A percentile compares a stretch with the other conserved stretches of the same genome.
Conservation (phyloP, 2,797 vertebrate genomes). For the Melanotaenia pygmaea region DNA sequence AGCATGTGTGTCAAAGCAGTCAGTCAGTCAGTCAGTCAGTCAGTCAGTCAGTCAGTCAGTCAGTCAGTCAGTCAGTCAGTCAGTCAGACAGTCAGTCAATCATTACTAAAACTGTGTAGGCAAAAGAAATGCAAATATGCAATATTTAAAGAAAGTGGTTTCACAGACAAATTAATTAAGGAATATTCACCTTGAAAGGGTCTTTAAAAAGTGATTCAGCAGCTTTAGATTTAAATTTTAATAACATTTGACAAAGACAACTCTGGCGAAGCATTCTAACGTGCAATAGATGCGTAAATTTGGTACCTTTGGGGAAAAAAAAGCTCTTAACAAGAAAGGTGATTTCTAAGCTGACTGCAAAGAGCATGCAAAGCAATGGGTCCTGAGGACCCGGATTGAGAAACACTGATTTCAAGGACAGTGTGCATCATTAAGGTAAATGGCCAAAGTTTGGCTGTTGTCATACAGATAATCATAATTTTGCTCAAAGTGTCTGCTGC, state of each 20-base stretch:
- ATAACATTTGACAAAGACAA: slow-evolving; percentile 31
- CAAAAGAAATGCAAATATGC: slow-evolving; percentile 6
- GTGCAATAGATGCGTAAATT: too few relatives aligned
- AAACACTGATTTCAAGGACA: slow-evolving; percentile 38
- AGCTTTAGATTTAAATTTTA: slow-evolving; percentile 31
- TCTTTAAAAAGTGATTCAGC: slow-evolving; percentile 44
- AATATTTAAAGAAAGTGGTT: background rate
- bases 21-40: background rate
- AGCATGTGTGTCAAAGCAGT: background rate
- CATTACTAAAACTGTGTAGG: background rate
- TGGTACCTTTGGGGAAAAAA: too few relatives aligned
- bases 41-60: background rate
- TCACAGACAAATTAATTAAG: slow-evolving; percentile 6
- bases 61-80: too few relatives aligned
- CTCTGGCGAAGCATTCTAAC: slow-evolving; percentile 13
- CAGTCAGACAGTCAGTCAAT: background rate
- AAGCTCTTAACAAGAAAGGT: slow-evolving; percentile 13
- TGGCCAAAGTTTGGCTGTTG: slow-evolving; percentile 45
- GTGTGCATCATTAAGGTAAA: slow-evolving; percentile 54
- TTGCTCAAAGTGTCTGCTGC: slow-evolving; percentile 32
- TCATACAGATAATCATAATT: too few relatives aligned
- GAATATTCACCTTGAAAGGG: slow-evolving; percentile 30
- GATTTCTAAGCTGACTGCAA: slow-evolving; percentile 45
- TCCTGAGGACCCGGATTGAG: background rate
- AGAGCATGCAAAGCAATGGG: background rate